Base-by-base conservation (phyloP, 1,140 invertebrate species). In the Neelides sp. region DNA sequence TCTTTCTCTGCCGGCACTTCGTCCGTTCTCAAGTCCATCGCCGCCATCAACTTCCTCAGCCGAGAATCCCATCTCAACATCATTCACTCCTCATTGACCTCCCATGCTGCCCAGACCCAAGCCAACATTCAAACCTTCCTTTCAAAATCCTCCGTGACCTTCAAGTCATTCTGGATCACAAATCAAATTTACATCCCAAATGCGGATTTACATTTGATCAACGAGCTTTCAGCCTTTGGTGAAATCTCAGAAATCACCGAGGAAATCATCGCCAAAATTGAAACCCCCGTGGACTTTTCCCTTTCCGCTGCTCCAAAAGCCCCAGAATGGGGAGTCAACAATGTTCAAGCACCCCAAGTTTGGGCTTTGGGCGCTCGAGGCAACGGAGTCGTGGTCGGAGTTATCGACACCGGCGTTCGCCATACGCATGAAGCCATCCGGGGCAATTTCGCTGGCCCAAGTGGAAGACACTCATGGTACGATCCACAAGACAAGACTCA, bases 151-250 rank as follows among this genome's bases (percentile, higher is more conserved):
- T 10, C 2, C 13, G 12, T 48, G 8, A 22, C 17, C 17, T 41
- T 48, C 19, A 17, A 41, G 20, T 20, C 24, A 17, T 54, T 54
- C n/a, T 54, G 52, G 52, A 54, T 54, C 12, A 54, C 27, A 10
- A 54, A 54, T 28, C 45, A 54, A 43, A 27, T 54, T 15, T 42
- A 39, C 45, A 39, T 54, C n/a, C 24, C 37, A 19, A 27, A 43
- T 28, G 52, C 52, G 0, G 35, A 41, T 43, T 15, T 5, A 3
- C 8, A 12, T 10, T 17, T 52, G 0, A 22, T 52, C 26, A 22
- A 39, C 12, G 10, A 26, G n/a, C 24, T 52, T 1, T 15, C 51
- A 1, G 15, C 20, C 8, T 23, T 47, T 20, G 28, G 32, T 5
- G 26, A 46, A 13, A 24, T 52, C 17, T 3, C 8, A n/a, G 24